phyloP scores from a whole-genome alignment of 2,113 vertebrate genomes.

The Recurvirostra avosetta region DNA sequence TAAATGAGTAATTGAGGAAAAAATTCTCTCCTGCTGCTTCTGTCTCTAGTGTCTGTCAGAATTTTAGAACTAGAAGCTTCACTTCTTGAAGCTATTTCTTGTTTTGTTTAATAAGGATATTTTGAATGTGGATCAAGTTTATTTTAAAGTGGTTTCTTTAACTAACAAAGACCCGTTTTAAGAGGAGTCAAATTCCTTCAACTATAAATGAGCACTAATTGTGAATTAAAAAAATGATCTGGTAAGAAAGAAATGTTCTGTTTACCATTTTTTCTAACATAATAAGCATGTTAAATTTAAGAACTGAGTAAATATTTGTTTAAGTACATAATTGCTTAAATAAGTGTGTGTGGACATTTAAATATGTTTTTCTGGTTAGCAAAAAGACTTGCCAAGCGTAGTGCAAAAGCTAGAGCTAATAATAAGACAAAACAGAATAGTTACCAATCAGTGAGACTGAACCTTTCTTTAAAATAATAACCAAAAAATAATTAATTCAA shows the following conservation, averaged over 20 bases:
- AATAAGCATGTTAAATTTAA: conserved; percentile 45
- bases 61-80: not conserved
- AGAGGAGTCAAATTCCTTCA: conserved; percentile 16
- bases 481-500: not conserved
- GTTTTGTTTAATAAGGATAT: conserved; percentile 14
- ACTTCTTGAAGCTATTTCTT: conserved; percentile 41
- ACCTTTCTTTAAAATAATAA: not conserved
- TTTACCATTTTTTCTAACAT: conserved; percentile 46
- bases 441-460: not conserved
- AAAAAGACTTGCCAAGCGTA: not conserved
- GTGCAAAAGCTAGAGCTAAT: not conserved
- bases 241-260: conserved; percentile 11
- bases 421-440: not conserved
- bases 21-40: conserved; percentile 29
- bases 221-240: not conserved
- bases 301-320: conserved; percentile 52
- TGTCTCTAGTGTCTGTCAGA: not conserved
- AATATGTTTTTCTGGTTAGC: conserved; percentile 29
- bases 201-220: conserved; percentile 26
- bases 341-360: conserved; percentile 26
- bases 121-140: conserved; percentile 36
- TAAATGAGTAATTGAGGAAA: not conserved
- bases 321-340: conserved; percentile 58
- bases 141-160: conserved; percentile 47
- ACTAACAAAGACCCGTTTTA: not conserved